A percentile compares a stretch with the other conserved stretches of the same genome.
phyloP scores from a whole-genome alignment of 2,113 vertebrate species.

The Arvicanthis niloticus region DNA sequence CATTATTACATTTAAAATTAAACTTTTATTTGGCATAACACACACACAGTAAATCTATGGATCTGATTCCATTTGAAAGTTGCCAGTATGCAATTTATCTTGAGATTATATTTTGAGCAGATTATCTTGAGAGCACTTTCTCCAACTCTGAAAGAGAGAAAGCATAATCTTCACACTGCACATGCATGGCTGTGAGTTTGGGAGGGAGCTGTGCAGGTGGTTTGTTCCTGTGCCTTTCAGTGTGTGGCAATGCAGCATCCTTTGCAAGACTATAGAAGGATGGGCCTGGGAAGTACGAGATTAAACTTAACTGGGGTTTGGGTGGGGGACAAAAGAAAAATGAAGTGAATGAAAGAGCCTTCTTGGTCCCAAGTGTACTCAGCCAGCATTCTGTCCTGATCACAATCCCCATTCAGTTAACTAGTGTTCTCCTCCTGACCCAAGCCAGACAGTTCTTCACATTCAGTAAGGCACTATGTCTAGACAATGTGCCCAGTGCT shows the following conservation, averaged over 20 bases:
- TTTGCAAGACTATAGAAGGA: neutral
- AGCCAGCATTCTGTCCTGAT: neutral
- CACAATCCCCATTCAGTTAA: neutral
- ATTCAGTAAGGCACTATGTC: neutral
- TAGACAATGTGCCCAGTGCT: neutral
- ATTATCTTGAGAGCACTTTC: neutral
- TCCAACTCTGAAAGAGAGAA: neutral
- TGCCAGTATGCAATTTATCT: neutral
- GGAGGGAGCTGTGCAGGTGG: neutral
- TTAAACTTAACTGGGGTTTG: neutral
- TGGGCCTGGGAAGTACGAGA: neutral
- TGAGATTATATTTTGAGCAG: neutral
- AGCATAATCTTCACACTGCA: neutral
- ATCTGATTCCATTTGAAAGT: constrained; percentile 3
- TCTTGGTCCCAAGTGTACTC: neutral
- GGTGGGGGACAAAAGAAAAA: neutral
- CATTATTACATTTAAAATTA: constrained; percentile 20
- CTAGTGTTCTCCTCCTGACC: neutral
- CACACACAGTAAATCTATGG: neutral
- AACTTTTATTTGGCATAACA: neutral
- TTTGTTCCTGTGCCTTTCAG: neutral
- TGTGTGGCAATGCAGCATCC: neutral
- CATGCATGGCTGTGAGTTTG: neutral
- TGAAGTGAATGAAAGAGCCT: neutral
- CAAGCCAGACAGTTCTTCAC: neutral